Conservation (phyloP, 2,888 invertebrate genomes). For the Papilio demoleus region DNA sequence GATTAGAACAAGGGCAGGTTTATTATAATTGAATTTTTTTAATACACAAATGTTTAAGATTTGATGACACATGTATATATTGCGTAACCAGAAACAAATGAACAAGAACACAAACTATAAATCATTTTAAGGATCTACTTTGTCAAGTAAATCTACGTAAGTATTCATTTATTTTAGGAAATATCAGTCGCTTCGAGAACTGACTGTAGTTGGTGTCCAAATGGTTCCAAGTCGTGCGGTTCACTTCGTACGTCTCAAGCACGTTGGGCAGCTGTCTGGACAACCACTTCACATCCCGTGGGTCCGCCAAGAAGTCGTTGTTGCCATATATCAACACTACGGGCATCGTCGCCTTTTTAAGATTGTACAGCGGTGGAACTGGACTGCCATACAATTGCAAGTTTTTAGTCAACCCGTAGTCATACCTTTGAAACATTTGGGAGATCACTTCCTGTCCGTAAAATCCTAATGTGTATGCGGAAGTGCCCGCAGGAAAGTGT, state of each 20-base stretch:
- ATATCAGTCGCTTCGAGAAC: constrained; percentile 14
- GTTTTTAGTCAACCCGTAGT: constrained; percentile 62
- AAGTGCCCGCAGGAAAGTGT: constrained; percentile 67
- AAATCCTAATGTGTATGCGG: constrained; percentile 60
- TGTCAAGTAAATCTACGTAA: constrained; percentile 5
- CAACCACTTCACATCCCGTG: constrained; percentile 81
- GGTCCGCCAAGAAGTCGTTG: constrained; percentile 84
- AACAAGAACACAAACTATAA: background rate
- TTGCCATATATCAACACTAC: constrained; percentile 62
- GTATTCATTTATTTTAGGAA: constrained; percentile 32
- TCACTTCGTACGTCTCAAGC: constrained; percentile 80
- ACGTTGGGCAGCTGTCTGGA: constrained; percentile 81
- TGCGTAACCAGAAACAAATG: background rate
- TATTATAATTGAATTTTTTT: too few relatives aligned
- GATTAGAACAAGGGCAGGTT: too few relatives aligned
- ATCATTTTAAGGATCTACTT: background rate
- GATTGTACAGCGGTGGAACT: constrained; percentile 61
- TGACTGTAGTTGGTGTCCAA: constrained; percentile 58
- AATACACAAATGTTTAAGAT: too few relatives aligned
- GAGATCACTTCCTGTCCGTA: constrained; percentile 64
- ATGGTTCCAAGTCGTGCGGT: constrained; percentile 69
- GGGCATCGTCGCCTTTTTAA: constrained; percentile 60
- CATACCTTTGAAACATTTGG: constrained; percentile 61
- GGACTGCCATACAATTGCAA: constrained; percentile 57
- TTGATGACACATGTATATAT: background rate